A percentile compares a stretch with the other conserved stretches of the same genome.
Conservation (phyloP, 2,113 vertebrate species). For the Dermatemys mawii region DNA sequence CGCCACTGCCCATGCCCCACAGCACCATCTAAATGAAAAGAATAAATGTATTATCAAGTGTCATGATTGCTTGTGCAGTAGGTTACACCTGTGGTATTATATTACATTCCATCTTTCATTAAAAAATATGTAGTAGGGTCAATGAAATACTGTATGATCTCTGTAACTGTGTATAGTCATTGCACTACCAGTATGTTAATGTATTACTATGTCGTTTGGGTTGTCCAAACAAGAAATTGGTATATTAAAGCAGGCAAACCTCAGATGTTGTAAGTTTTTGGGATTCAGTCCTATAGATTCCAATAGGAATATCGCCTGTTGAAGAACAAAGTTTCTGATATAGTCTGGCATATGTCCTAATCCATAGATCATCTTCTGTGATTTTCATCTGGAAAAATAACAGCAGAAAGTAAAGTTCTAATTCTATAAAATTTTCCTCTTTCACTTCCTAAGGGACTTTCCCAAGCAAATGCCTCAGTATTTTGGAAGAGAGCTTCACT, state of each 20-base stretch:
- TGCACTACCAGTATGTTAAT: background rate
- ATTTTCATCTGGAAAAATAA: conserved; percentile 87
- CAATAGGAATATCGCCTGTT: conserved; percentile 93
- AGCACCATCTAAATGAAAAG: background rate
- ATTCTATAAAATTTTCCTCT: background rate
- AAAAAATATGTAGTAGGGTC: background rate
- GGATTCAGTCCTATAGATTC: conserved; percentile 92
- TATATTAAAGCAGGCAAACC: conserved; percentile 72
- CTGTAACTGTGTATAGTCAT: background rate
- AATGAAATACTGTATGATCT: background rate
- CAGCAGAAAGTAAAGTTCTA: conserved; percentile 12
- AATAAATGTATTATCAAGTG: background rate
- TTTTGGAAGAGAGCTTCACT: background rate
- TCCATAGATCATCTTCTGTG: conserved; percentile 93
- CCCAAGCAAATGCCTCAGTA: background rate
- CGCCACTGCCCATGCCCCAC: too few relatives aligned
- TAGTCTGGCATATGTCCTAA: conserved; percentile 92
- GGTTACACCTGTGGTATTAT: background rate
- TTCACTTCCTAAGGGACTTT: background rate
- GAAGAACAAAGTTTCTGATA: conserved; percentile 96
- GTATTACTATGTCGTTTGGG: background rate
- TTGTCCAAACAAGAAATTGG: background rate
- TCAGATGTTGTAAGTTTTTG: conserved; percentile 89
- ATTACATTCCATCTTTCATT: background rate
- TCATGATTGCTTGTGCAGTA: background rate